Percentiles rank a stretch among this genome's conserved stretches.
phyloP scores from a whole-genome alignment of 2,797 vertebrate species.

The Scomberomorus guttatus region DNA sequence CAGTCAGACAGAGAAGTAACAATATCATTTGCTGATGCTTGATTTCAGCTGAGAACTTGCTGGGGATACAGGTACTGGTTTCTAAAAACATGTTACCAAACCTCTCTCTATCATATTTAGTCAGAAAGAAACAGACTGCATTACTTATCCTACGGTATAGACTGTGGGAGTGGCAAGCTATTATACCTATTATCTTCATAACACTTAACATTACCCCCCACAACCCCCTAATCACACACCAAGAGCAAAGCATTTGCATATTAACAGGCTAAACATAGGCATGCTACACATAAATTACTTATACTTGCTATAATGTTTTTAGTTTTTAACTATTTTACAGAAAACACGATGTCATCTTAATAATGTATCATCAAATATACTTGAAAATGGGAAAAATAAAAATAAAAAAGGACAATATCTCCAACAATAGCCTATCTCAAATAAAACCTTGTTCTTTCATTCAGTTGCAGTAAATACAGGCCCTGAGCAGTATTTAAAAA shows the following conservation, averaged over 20 bases:
- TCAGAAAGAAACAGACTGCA: no score
- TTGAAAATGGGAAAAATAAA: not conserved
- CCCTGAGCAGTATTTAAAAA: no score
- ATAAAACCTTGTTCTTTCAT: no score
- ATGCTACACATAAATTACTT: no score
- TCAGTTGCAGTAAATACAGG: no score
- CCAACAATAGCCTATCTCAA: not conserved
- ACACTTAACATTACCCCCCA: not conserved
- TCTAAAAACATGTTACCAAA: conserved; percentile 12
- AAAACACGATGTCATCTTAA: no score
- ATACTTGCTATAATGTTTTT: no score
- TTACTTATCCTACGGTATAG: not conserved
- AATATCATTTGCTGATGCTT: conserved; percentile 50
- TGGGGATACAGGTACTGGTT: not conserved
- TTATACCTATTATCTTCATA: not conserved
- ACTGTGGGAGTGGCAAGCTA: not conserved
- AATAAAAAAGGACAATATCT: not conserved
- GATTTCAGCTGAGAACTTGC: conserved; percentile 36
- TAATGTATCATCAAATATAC: no score
- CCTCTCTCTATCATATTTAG: not conserved
- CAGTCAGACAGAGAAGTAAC: conserved; percentile 54
- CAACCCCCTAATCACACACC: not conserved
- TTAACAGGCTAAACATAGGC: not conserved
- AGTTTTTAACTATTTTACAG: no score
- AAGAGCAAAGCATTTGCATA: not conserved